phyloP scores from a whole-genome alignment of 30 jellyfish, hydroid and myxozoan species.

The Pelagia noctiluca region DNA sequence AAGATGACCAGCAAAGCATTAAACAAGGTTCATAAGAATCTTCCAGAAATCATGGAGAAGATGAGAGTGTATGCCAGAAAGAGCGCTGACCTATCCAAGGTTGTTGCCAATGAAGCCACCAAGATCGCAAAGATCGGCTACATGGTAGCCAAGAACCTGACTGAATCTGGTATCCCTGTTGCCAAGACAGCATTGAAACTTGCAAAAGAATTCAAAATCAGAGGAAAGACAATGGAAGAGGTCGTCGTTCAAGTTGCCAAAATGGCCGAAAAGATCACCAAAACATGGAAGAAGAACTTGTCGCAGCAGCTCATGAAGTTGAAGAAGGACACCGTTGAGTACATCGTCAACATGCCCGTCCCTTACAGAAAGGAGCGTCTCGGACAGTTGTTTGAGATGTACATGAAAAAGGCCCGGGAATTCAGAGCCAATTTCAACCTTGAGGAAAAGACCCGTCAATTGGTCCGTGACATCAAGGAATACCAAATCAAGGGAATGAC shows the following conservation, averaged over 20 bases:
- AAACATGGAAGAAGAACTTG: constrained; percentile 52
- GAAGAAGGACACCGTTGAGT: constrained; percentile 31
- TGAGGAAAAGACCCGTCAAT: constrained; percentile 61
- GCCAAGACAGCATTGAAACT: constrained; percentile 86
- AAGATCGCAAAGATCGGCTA: constrained; percentile 42
- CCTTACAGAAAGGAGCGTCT: constrained; percentile 93
- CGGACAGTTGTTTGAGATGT: constrained; percentile 64
- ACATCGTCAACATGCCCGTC: constrained; percentile 58
- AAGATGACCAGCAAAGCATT: constrained; percentile 49
- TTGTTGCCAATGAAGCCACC: constrained; percentile 46
- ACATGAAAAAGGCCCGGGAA: constrained; percentile 50
- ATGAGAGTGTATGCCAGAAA: constrained; percentile 35
- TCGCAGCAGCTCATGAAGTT: constrained; percentile 31
- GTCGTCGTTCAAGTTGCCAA: constrained; percentile 40
- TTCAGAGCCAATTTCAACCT: constrained; percentile 70
- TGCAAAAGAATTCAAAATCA: constrained; percentile 90
- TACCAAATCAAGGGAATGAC: constrained; percentile 71
- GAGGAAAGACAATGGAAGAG: constrained; percentile 94
- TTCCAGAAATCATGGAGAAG: constrained; percentile 68
- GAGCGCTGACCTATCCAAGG: constrained; percentile 61
- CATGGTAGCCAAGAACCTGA: constrained; percentile 79
- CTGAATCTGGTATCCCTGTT: constrained; percentile 95
- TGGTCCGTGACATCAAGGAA: constrained; percentile 46
- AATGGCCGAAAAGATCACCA: constrained; percentile 47
- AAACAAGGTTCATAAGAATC: constrained; percentile 46